Evolutionary conservation across 1,140 invertebrate genomes (phyloP).

Genomic region (Listronotus bonariensis): DNA sequence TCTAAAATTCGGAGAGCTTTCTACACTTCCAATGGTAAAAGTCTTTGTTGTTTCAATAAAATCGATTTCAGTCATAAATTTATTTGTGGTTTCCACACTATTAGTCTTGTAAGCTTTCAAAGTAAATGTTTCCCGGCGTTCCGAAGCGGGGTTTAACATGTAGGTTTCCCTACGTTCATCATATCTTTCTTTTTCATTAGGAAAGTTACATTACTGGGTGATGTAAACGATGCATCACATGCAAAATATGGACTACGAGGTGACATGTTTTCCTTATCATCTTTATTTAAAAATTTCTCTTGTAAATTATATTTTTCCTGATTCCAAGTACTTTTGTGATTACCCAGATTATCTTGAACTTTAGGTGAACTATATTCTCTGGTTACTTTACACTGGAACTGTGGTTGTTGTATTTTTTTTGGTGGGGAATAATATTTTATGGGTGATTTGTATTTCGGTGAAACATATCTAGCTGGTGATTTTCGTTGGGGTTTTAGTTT

Average conservation of each 20-base stretch:
- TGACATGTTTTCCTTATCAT: slow-evolving; percentile 20
- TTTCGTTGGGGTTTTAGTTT: slow-evolving; percentile 27
- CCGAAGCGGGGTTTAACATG: slow-evolving; percentile 8
- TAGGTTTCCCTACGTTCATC: slow-evolving; percentile 33
- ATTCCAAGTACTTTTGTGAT: background rate
- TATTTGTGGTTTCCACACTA: background rate
- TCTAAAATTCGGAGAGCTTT: slow-evolving; percentile 15
- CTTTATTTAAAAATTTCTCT: background rate
- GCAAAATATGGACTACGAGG: background rate
- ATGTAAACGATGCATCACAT: slow-evolving; percentile 14
- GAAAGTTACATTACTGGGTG: slow-evolving; percentile 24
- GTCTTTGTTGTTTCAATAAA: background rate
- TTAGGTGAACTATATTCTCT: background rate
- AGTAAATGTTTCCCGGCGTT: slow-evolving; percentile 9
- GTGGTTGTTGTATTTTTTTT: background rate
- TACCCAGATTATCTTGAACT: background rate
- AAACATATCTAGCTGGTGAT: slow-evolving; percentile 7
- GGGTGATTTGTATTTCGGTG: slow-evolving; percentile 1
- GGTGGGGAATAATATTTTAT: slow-evolving; percentile 5
- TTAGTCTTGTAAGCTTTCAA: background rate
- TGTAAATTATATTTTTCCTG: background rate
- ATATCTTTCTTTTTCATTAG: slow-evolving; percentile 3
- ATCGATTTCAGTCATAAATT: background rate
- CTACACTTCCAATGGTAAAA: background rate
- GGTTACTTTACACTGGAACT: background rate